Evolutionary conservation across 2,888 invertebrate species (phyloP), one percentile per base, ranked within the genome.

Genomic region (Xylophagus ater): DNA sequence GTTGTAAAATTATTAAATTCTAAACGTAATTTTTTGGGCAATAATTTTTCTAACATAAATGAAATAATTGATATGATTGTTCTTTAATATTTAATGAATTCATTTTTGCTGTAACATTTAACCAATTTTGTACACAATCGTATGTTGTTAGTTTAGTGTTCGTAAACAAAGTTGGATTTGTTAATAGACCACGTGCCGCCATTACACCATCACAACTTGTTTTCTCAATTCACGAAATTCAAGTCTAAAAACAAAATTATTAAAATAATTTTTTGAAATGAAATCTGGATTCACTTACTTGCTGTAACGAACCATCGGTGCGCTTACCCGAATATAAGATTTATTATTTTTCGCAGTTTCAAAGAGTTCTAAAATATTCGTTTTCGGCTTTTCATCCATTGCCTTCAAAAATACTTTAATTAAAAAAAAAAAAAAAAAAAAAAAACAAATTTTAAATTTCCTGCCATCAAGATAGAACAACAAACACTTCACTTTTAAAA

Each of bases 401-500:
- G n/a, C n/a, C n/a, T n/a, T n/a, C n/a, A n/a, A n/a, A n/a, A n/a
- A n/a, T n/a, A n/a, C n/a, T n/a, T n/a, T n/a, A n/a, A n/a, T n/a
- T n/a, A n/a, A n/a, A n/a, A n/a, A n/a, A n/a, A n/a, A n/a, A n/a
- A n/a, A n/a, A n/a, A n/a, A n/a, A n/a, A n/a, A n/a, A n/a, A n/a
- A n/a, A n/a, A n/a, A 59, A 94, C 93, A 93, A 92, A 93, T 81
- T 93, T 93, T 71, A 92, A 93, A 51, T 88, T 94, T 64, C 90
- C 92, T 52, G 90, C n/a, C n/a, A n/a, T n/a, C n/a, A n/a, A n/a
- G n/a, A n/a, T n/a, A n/a, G n/a, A n/a, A n/a, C n/a, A n/a, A n/a
- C n/a, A n/a, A n/a, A n/a, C n/a, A n/a, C n/a, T n/a, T n/a, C n/a
- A n/a, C n/a, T n/a, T n/a, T n/a, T n/a, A n/a, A n/a, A n/a, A n/a